A percentile compares a stretch with the other conserved stretches of the same genome.
Evolutionary conservation across 2,113 vertebrate species (phyloP).

Genomic region (Sciurus niger): DNA sequence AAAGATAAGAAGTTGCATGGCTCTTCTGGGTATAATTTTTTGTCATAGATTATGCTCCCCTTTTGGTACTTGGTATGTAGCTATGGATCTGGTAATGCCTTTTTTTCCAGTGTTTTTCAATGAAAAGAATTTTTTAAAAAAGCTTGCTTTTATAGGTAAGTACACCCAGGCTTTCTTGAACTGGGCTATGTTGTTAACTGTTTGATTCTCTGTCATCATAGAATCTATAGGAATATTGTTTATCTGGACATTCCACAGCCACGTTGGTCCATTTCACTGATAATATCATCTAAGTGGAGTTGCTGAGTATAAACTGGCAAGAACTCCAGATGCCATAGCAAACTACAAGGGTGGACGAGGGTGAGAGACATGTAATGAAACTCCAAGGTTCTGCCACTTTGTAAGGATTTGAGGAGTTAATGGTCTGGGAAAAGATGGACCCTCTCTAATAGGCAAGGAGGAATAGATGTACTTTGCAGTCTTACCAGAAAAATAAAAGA

Average conservation of each 20-base stretch:
- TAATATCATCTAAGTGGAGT: background rate
- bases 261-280: background rate
- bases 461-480: background rate
- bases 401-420: background rate
- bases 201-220: background rate
- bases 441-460: background rate
- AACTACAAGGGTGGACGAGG: too few relatives aligned
- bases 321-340: too few relatives aligned
- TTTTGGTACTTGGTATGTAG: background rate
- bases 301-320: too few relatives aligned
- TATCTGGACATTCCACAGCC: background rate
- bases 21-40: background rate
- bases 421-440: background rate
- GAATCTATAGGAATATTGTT: background rate
- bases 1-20: background rate
- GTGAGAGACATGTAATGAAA: too few relatives aligned
- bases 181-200: background rate
- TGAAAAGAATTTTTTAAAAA: background rate
- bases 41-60: background rate
- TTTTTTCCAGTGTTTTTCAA: background rate
- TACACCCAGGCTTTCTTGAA: background rate
- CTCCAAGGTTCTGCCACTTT: background rate
- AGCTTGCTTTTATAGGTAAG: background rate
- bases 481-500: background rate
- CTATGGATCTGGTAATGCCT: background rate